Percentiles rank a stretch among this genome's conserved stretches.
phyloP scores from a whole-genome alignment of 2,888 invertebrate species.

The Scaeva pyrastri region DNA sequence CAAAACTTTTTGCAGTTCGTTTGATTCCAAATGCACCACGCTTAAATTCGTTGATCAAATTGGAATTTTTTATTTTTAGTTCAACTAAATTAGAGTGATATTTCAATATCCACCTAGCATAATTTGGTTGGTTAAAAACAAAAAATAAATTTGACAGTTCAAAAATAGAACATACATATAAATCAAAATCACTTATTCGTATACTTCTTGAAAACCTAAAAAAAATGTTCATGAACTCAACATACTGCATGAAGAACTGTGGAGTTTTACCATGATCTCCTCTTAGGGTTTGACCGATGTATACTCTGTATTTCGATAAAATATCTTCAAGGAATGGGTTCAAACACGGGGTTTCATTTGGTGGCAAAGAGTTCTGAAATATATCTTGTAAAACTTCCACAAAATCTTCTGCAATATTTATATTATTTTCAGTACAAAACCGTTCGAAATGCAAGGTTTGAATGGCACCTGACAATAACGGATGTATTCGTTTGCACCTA shows the following conservation, averaged over 20 bases:
- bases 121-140: constrained; percentile 26
- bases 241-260: neutral
- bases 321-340: neutral
- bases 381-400: neutral
- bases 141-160: neutral
- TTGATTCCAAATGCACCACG: constrained; percentile 11
- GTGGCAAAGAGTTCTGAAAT: neutral
- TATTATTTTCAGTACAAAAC: neutral
- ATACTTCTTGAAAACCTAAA: constrained; percentile 6
- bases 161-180: neutral
- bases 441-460: neutral
- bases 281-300: neutral
- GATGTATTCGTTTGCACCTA: too few species aligned
- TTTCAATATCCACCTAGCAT: constrained; percentile 28
- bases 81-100: constrained; percentile 2
- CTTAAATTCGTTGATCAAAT: constrained; percentile 12
- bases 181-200: neutral
- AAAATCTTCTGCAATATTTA: neutral
- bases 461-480: too few species aligned
- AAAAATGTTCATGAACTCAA: neutral
- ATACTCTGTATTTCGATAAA: neutral
- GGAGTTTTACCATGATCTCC: constrained; percentile 19
- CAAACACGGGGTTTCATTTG: neutral
- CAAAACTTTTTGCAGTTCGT: constrained; percentile 3
- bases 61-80: constrained; percentile 1